Percentiles rank a stretch among this genome's conserved stretches.
phyloP scores from a whole-genome alignment of 2,797 vertebrate species.

The Micromesistius poutassou region DNA sequence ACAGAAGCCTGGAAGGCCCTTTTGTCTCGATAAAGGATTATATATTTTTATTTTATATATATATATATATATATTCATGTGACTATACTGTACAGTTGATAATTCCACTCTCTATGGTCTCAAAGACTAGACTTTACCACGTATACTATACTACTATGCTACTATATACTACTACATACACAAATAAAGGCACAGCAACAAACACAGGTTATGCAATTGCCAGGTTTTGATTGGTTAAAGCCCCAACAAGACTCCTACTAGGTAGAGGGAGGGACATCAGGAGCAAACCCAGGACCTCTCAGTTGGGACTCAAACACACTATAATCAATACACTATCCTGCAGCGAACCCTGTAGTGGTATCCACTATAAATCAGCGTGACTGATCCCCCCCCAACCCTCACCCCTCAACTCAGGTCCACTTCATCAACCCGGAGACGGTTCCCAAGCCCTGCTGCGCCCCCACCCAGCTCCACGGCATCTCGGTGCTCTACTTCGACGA shows the following conservation, averaged over 20 bases:
- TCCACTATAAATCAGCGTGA: not conserved
- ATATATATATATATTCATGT: not conserved
- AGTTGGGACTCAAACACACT: not conserved
- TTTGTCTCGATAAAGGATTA: not conserved
- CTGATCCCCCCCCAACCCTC: not conserved
- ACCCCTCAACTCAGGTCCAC: conserved; percentile 83
- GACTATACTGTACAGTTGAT: not conserved
- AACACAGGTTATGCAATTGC: not conserved
- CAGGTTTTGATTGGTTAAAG: not conserved
- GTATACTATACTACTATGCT: too few species aligned
- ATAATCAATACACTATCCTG: not conserved
- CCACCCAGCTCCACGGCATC: conserved; percentile 96
- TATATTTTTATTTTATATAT: too few species aligned
- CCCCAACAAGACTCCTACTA: not conserved
- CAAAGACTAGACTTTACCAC: not conserved
- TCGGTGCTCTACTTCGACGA: conserved; percentile 98
- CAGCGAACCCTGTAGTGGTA: not conserved
- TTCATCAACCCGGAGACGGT: conserved; percentile 97
- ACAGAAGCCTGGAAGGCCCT: not conserved
- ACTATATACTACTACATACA: too few species aligned
- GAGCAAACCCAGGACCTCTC: too few species aligned
- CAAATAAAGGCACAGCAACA: not conserved
- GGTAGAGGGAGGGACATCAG: not conserved
- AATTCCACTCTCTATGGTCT: not conserved
- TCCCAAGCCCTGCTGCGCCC: conserved; percentile 96